phyloP scores from a whole-genome alignment of 1,140 invertebrate species.

The Choristoneura fumiferana region DNA sequence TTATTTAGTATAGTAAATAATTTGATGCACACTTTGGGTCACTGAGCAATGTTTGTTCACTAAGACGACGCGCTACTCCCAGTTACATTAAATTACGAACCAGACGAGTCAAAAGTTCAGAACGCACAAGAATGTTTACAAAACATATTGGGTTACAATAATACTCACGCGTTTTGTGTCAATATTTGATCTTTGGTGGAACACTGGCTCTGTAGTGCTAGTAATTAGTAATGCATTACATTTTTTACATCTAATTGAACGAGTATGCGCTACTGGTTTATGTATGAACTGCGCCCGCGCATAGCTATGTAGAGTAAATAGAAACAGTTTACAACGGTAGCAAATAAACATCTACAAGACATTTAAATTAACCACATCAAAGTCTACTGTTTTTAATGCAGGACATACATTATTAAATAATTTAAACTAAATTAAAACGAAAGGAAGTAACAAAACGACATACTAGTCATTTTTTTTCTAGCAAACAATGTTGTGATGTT shows the following conservation, averaged over 20 bases:
- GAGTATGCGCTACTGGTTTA: conserved; percentile 12
- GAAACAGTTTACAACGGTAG: neutral
- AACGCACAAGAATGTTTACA: conserved; percentile 12
- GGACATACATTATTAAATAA: too few relatives aligned
- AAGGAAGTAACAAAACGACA: too few relatives aligned
- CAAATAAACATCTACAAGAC: too few relatives aligned
- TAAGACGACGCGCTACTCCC: too few relatives aligned
- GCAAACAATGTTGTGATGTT: too few relatives aligned
- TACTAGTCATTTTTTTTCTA: too few relatives aligned
- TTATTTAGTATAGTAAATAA: too few relatives aligned
- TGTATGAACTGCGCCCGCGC: neutral
- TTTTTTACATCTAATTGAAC: conserved; percentile 15
- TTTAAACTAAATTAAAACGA: too few relatives aligned
- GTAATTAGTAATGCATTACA: conserved; percentile 5
- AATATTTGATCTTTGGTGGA: conserved; percentile 13
- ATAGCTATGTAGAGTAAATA: conserved; percentile 5
- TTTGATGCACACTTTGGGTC: too few relatives aligned
- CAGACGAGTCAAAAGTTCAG: neutral
- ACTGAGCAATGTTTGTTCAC: too few relatives aligned
- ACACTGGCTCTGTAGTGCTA: conserved; percentile 1
- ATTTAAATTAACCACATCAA: too few relatives aligned
- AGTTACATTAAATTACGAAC: neutral
- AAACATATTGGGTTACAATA: conserved; percentile 1
- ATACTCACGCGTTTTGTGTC: conserved; percentile 9
- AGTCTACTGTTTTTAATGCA: too few relatives aligned